Base-by-base conservation (phyloP, 2,797 vertebrate species). In the Phyllotis vaccarum region DNA sequence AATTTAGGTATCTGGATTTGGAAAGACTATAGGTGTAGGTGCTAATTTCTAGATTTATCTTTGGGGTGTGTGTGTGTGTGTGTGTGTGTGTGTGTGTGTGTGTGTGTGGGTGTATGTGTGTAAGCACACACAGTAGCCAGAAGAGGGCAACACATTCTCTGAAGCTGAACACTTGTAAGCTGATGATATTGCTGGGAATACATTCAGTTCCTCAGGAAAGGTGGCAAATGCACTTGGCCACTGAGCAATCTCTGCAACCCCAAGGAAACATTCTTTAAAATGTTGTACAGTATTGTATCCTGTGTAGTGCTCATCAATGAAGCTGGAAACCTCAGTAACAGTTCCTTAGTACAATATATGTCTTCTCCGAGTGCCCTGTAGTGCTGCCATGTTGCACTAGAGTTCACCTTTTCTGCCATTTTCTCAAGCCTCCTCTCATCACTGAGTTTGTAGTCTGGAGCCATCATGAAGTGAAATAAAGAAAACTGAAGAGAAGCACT, bases 241-340 rank as follows among this genome's bases (percentile, higher is more conserved):
- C 85, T 56, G 49, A 72, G 24, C 14, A 37, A 19, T 29, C 66
- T 72, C 46, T 37, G 8, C 3, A 34, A 46, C 4, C 21, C 62
- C 83, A 64, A 85, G 11, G 54, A 60, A 80, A 70, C 27, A 91
- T 12, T 31, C 72, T 75, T 87, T 60, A 72, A 92, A 89, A 93
- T 19, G 31, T 56, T 62, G 0, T 12, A 56, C 6, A 43, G 70
- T 68, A 29, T 31, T 52, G 75, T 66, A 21, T 31, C 27, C 31
- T 49, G 29, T 6, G 31, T 27, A 12, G 54, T 16, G 11, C 11
- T 6, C 31, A 62, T 0, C n/a, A 24, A 22, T 4, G 12, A 64
- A 68, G 11, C 6, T 11, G 17, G 37, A 37, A 78, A 37, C 17
- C 16, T 78, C 31, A 31, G 52, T 37, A 40, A 19, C n/a, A 29